These are phyloP conservation scores for Chaetura pelagica DNA, from an alignment of 2,113 vertebrate species.

Conservation along the genomic window DNA sequence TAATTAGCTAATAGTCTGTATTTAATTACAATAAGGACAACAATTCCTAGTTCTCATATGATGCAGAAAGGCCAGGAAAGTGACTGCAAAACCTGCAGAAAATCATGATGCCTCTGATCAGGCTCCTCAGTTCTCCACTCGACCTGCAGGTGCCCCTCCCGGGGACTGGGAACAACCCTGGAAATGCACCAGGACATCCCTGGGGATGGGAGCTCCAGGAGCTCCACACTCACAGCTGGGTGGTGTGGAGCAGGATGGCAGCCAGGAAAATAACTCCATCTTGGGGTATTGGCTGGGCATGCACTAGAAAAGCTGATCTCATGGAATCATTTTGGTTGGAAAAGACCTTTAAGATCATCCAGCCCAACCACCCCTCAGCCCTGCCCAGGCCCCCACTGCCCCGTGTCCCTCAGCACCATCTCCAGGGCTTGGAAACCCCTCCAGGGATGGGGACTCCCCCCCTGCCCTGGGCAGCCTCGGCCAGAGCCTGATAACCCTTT, in stretches of 20 bases:
- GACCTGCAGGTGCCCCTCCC: background rate
- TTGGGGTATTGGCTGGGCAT: background rate
- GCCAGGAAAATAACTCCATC: background rate
- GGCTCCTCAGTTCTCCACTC: background rate
- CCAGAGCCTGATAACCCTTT: too few species aligned
- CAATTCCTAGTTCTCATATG: background rate
- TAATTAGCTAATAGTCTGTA: background rate
- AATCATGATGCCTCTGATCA: background rate
- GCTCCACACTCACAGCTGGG: background rate
- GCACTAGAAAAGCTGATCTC: background rate
- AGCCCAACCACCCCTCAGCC: too few species aligned
- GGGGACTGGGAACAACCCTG: accelerated
- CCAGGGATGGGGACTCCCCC: too few species aligned
- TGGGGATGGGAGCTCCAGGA: background rate
- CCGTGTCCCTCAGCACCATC: too few species aligned
- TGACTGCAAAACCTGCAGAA: background rate
- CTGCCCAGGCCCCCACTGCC: too few species aligned
- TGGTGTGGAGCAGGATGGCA: background rate
- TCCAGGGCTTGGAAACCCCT: too few species aligned
- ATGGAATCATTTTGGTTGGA: too few species aligned
- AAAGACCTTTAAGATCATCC: too few species aligned
- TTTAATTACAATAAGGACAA: background rate
- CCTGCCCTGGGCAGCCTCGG: too few species aligned
- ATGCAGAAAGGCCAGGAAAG: background rate
- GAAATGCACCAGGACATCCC: background rate